These are phyloP conservation scores for Orchesella cincta DNA, from an alignment of 1,140 invertebrate genomes.

Conservation along the genomic window DNA sequence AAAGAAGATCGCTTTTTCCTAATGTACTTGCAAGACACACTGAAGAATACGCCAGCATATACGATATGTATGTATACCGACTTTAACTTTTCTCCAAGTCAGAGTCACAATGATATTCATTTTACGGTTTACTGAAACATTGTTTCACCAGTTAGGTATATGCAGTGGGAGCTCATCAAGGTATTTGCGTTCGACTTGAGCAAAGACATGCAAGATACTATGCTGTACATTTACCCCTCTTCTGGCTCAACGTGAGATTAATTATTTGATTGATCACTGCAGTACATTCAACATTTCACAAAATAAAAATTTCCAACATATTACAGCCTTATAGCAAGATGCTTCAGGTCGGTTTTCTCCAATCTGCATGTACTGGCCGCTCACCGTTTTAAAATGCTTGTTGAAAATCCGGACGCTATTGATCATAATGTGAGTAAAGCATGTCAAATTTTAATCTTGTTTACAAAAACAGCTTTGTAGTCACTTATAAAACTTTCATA, in stretches of 20 bases:
- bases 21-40: not conserved
- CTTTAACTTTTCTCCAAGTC: not conserved
- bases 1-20: constrained; percentile 26
- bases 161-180: constrained; percentile 42
- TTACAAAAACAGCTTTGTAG: not conserved
- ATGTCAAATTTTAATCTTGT: not conserved
- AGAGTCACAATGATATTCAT: not conserved
- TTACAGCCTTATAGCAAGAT: constrained; percentile 29
- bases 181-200: constrained; percentile 34
- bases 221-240: constrained; percentile 8
- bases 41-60: constrained; percentile 25
- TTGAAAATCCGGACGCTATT: not conserved
- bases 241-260: constrained; percentile 21
- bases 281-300: constrained; percentile 14
- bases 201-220: constrained; percentile 22
- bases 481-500: too few relatives aligned
- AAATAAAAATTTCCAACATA: not conserved
- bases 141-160: constrained; percentile 33
- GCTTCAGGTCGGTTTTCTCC: constrained; percentile 36
- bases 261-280: not conserved
- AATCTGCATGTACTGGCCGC: constrained; percentile 38
- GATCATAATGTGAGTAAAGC: not conserved
- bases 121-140: too few relatives aligned
- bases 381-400: not conserved
- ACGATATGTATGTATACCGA: constrained; percentile 10